A percentile compares a stretch with the other conserved stretches of the same genome.
phyloP scores from a whole-genome alignment of 2,113 vertebrate genomes.

The Daboia siamensis region DNA sequence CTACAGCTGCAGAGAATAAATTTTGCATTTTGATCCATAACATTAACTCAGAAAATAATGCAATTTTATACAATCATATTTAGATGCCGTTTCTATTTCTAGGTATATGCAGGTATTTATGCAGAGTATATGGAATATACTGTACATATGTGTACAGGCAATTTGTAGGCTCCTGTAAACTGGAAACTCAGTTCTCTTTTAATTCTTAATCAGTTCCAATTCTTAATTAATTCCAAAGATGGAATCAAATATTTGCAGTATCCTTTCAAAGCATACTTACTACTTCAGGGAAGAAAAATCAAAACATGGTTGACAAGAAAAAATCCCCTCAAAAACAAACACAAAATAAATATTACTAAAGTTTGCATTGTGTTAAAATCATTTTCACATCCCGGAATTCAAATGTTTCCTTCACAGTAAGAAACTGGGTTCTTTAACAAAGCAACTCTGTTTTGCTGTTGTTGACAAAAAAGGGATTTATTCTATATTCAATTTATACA shows the following conservation, averaged over 20 bases:
- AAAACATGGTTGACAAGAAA: neutral
- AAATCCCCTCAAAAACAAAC: neutral
- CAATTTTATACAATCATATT: neutral
- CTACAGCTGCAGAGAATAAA: neutral
- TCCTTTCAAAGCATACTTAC: conserved; percentile 28
- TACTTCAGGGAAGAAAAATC: conserved; percentile 15
- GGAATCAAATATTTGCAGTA: conserved; percentile 21
- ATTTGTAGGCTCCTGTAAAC: conserved; percentile 17
- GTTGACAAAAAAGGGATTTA: conserved; percentile 1
- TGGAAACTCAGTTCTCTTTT: neutral
- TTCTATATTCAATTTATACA: neutral
- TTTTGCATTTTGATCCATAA: neutral
- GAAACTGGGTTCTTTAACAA: conserved; percentile 26
- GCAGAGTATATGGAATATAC: neutral
- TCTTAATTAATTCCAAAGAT: conserved; percentile 29
- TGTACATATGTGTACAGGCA: neutral
- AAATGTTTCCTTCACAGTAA: conserved; percentile 28
- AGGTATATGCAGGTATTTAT: conserved; percentile 26
- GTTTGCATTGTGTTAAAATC: neutral
- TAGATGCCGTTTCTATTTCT: neutral
- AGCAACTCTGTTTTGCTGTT: conserved; percentile 26
- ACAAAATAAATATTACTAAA: conserved; percentile 27
- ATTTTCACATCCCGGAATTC: conserved; percentile 7
- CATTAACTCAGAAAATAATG: neutral
- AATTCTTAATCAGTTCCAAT: conserved; percentile 12